Conservation (phyloP, 2,113 vertebrate genomes). For the Amphilophus citrinellus region DNA sequence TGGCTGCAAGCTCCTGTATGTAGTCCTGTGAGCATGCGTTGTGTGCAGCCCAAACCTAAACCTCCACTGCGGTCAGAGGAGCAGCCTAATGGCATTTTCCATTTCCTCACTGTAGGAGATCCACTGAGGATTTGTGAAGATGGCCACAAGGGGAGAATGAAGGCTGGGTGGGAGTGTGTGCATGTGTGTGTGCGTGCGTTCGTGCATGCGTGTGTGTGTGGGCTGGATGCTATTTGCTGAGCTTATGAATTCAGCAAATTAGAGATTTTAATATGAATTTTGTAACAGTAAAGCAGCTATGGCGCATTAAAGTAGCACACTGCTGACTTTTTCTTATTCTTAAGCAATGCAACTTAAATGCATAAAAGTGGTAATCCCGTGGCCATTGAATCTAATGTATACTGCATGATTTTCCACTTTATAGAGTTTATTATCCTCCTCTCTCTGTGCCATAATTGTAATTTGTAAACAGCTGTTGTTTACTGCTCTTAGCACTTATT, state of each 20-base stretch:
- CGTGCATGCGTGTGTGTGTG: background rate
- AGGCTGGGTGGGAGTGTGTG: background rate
- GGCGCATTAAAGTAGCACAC: background rate
- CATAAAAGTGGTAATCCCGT: background rate
- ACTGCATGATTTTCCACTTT: background rate
- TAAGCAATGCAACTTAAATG: background rate
- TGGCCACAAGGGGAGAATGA: background rate
- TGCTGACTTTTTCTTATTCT: background rate
- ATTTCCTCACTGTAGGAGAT: conserved; percentile 25
- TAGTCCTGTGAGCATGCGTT: background rate
- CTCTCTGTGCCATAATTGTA: background rate
- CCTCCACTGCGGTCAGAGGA: conserved; percentile 16
- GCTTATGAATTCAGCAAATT: background rate
- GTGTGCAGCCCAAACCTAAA: background rate
- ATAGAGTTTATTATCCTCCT: background rate
- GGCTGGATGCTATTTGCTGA: background rate
- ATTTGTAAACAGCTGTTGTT: background rate
- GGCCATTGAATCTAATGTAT: background rate
- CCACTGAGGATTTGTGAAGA: conserved; percentile 21
- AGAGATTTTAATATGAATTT: background rate
- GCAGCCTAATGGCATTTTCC: conserved; percentile 38
- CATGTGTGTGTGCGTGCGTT: background rate
- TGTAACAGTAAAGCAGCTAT: background rate
- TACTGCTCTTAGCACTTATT: background rate
- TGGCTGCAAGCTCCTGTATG: background rate